Evolutionary conservation across 2,113 vertebrate genomes (phyloP).

Genomic region (Eurypyga helias): DNA sequence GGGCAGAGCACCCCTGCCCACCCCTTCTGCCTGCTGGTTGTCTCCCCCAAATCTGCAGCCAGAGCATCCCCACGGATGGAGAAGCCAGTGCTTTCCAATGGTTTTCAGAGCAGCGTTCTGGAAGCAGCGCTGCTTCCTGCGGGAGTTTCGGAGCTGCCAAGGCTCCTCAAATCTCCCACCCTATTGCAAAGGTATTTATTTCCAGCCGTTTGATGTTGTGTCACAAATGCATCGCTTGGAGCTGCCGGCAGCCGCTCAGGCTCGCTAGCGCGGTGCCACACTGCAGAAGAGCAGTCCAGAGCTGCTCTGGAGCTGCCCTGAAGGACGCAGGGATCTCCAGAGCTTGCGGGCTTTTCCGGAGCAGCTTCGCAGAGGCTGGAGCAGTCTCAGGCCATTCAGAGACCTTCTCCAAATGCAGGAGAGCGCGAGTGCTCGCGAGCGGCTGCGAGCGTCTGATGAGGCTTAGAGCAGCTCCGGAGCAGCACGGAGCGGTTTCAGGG

Average conservation of each 20-base stretch:
- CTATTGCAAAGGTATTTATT: neutral
- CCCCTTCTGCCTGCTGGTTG: too few species aligned
- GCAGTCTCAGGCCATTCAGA: neutral
- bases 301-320: neutral
- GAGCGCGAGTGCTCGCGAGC: neutral
- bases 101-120: rapidly evolving
- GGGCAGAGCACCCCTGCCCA: neutral
- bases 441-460: neutral
- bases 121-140: neutral
- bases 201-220: neutral
- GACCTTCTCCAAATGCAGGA: neutral
- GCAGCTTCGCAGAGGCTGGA: neutral
- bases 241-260: neutral
- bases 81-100: neutral
- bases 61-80: neutral
- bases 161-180: neutral
- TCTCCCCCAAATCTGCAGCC: rapidly evolving
- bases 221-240: neutral
- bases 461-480: neutral
- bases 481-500: rapidly evolving
- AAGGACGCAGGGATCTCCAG: neutral
- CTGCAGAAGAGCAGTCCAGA: rapidly evolving
- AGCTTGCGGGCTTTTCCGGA: neutral
- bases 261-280: rapidly evolving
- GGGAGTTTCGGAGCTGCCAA: neutral